Conservation (phyloP, 2,113 vertebrate genomes). For the Tapirus terrestris region DNA sequence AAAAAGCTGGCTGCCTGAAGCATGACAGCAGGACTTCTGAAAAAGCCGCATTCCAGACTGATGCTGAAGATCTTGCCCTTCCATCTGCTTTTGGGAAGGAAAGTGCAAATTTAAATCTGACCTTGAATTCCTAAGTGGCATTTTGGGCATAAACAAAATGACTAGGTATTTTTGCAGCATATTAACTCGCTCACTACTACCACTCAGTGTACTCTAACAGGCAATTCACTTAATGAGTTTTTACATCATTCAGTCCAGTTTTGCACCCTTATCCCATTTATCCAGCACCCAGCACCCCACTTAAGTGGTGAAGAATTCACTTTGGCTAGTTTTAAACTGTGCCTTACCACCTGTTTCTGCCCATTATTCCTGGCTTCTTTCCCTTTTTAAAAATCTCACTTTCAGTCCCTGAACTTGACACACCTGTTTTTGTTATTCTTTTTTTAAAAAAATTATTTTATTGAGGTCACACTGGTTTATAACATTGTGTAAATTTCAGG, state of each 20-base stretch:
- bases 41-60: background rate
- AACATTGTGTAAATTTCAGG: too few species aligned
- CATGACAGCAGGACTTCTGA: constrained; percentile 38
- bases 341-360: background rate
- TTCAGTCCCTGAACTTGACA: background rate
- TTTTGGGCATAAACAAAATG: constrained; percentile 42
- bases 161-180: background rate
- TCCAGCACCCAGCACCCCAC: background rate
- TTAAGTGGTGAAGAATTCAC: background rate
- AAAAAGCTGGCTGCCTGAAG: background rate
- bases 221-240: constrained; percentile 19
- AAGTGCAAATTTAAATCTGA: constrained; percentile 53
- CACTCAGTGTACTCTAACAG: background rate
- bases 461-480: too few species aligned
- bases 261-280: background rate
- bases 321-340: background rate
- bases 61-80: background rate
- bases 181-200: background rate
- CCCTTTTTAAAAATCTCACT: background rate
- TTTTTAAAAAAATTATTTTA: too few species aligned
- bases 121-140: constrained; percentile 51
- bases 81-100: constrained; percentile 44
- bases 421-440: constrained; percentile 20
- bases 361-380: background rate
- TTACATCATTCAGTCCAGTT: background rate